A percentile compares a stretch with the other conserved stretches of the same genome.
These are phyloP conservation scores for Anthophora plumipes DNA, from an alignment of 2,888 invertebrate species.

Conservation along the genomic window DNA sequence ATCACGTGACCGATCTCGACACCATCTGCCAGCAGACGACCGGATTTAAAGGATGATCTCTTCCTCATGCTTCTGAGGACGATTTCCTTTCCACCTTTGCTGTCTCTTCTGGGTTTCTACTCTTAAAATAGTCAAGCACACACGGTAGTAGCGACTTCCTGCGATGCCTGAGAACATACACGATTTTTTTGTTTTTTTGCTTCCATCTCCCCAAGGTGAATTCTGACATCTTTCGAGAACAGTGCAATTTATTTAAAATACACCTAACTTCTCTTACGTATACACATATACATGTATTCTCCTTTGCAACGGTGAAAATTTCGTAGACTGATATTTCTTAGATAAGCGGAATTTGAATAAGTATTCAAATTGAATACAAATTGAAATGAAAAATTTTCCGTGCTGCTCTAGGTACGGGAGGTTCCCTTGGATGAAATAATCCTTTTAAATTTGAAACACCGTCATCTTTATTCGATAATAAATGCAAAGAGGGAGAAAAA, in stretches of 20 bases:
- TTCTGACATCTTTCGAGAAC: not conserved
- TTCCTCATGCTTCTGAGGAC: constrained; percentile 32
- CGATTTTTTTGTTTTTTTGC: constrained; percentile 33
- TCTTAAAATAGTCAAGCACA: constrained; percentile 72
- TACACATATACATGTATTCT: too few species aligned
- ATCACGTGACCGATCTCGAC: constrained; percentile 46
- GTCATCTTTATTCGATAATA: not conserved
- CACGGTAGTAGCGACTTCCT: constrained; percentile 64
- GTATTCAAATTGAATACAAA: too few species aligned
- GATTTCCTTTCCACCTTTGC: constrained; percentile 30
- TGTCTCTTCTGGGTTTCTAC: constrained; percentile 27
- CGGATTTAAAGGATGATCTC: constrained; percentile 56
- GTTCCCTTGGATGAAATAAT: too few species aligned
- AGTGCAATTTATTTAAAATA: not conserved
- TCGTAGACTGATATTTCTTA: too few species aligned
- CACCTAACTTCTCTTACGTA: too few species aligned
- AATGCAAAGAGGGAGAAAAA: not conserved
- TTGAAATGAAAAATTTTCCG: too few species aligned
- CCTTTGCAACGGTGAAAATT: too few species aligned
- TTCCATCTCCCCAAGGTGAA: not conserved
- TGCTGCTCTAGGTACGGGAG: too few species aligned
- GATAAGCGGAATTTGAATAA: too few species aligned
- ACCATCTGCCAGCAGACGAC: constrained; percentile 52
- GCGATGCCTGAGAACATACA: constrained; percentile 47
- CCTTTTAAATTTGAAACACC: too few species aligned